These are phyloP conservation scores for Dryas iulia DNA, from an alignment of 1,140 invertebrate species.

Conservation along the genomic window DNA sequence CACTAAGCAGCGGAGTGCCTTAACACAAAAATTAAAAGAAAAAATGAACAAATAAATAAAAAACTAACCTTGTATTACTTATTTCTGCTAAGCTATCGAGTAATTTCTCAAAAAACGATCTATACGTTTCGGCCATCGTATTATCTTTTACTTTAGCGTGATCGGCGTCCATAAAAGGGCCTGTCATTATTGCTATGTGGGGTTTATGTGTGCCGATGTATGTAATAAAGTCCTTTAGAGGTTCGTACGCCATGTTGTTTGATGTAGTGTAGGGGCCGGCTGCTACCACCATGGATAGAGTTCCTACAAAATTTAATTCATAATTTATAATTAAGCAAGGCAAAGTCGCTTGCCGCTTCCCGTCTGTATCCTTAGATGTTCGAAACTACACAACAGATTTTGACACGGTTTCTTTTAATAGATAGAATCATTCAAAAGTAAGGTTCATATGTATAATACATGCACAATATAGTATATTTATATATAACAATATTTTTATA, in stretches of 20 bases:
- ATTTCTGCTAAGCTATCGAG: constrained; percentile 77
- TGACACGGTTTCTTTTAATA: no score
- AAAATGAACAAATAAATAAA: no score
- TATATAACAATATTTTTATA: no score
- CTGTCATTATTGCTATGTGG: constrained; percentile 89
- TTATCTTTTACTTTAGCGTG: constrained; percentile 83
- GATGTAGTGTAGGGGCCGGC: constrained; percentile 91
- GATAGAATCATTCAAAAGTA: no score
- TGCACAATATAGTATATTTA: no score
- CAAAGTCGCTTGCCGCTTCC: no score
- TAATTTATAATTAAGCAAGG: no score
- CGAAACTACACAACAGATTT: no score
- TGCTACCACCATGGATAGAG: constrained; percentile 87
- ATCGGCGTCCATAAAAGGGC: constrained; percentile 90
- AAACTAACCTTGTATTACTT: constrained; percentile 46
- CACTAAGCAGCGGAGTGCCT: background rate
- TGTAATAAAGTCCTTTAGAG: constrained; percentile 88
- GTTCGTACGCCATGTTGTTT: constrained; percentile 89
- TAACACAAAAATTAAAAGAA: no score
- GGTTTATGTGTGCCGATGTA: constrained; percentile 86
- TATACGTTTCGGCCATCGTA: constrained; percentile 83
- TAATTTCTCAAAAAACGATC: constrained; percentile 86
- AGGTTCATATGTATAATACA: no score
- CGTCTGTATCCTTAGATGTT: no score
- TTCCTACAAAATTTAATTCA: constrained; percentile 53